phyloP scores from a whole-genome alignment of 2,797 vertebrate genomes.

The Dryobates pubescens region DNA sequence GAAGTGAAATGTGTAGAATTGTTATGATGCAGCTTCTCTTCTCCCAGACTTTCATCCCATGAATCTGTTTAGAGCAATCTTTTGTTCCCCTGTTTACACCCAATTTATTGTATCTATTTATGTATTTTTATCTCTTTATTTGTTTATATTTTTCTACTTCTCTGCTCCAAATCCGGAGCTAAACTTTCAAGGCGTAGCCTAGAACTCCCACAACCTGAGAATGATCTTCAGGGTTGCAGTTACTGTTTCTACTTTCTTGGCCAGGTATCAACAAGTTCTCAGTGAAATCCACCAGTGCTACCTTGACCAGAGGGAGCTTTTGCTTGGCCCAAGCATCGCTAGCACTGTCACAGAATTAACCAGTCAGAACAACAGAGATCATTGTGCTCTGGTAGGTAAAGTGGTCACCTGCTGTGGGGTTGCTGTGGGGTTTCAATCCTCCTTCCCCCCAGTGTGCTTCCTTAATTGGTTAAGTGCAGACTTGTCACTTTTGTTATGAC shows the following conservation, averaged over 20 bases:
- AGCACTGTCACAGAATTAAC: constrained; percentile 96
- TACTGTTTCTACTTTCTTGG: neutral
- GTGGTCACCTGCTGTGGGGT: neutral
- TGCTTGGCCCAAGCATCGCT: constrained; percentile 92
- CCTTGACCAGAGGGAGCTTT: constrained; percentile 91
- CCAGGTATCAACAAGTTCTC: constrained; percentile 92
- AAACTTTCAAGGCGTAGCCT: too few species aligned
- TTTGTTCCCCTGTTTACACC: too few species aligned
- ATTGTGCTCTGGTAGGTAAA: constrained; percentile 92
- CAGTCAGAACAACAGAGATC: constrained; percentile 94
- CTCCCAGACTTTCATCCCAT: too few species aligned
- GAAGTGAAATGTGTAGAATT: too few species aligned
- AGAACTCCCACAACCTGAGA: neutral
- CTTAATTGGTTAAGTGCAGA: neutral
- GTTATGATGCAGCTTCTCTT: too few species aligned
- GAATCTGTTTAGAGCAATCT: too few species aligned
- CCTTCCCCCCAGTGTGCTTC: neutral
- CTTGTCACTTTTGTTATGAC: neutral
- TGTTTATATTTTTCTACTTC: too few species aligned
- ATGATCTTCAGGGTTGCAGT: neutral
- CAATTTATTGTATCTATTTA: too few species aligned
- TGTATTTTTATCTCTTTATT: too few species aligned
- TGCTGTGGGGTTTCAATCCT: neutral
- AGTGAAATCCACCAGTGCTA: constrained; percentile 96
- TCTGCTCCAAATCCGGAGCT: too few species aligned